A percentile compares a stretch with the other conserved stretches of the same genome.
Evolutionary conservation across 2,113 vertebrate genomes (phyloP).

Genomic region (Ibidorhyncha struthersii): DNA sequence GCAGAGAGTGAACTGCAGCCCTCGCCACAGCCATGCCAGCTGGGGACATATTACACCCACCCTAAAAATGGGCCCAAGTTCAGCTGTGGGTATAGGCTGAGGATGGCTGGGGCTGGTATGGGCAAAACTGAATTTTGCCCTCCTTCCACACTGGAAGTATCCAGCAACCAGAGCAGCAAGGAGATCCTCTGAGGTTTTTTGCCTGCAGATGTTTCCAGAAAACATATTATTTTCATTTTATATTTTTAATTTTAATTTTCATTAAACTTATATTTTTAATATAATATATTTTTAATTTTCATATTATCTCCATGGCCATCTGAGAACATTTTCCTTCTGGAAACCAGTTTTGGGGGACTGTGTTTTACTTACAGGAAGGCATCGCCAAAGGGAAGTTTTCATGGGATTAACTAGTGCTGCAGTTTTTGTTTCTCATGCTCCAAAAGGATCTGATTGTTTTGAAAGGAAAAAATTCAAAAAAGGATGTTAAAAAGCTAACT

Average conservation of each 20-base stretch:
- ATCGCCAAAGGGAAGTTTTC: not conserved
- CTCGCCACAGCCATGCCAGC: not conserved
- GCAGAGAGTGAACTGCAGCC: not conserved
- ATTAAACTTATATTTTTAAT: too few relatives aligned
- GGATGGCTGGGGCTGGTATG: not conserved
- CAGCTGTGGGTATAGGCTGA: not conserved
- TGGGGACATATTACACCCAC: not conserved
- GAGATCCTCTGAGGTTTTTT: not conserved
- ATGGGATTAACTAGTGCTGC: not conserved
- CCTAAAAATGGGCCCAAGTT: not conserved
- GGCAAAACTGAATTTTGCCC: not conserved
- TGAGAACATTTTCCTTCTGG: not conserved
- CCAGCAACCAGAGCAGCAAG: not conserved
- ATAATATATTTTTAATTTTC: not conserved
- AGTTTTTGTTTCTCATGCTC: not conserved
- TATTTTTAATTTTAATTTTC: too few relatives aligned
- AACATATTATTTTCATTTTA: too few relatives aligned
- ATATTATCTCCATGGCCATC: not conserved
- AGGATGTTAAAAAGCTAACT: not conserved
- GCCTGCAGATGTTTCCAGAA: not conserved
- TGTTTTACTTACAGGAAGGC: not conserved
- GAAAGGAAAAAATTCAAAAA: not conserved
- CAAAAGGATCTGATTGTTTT: not conserved
- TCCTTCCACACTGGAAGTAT: not conserved
- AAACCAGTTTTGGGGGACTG: not conserved